A percentile compares a stretch with the other conserved stretches of the same genome.
Conservation (phyloP, 2,888 invertebrate species). For the Cremastobaeus sp. region DNA sequence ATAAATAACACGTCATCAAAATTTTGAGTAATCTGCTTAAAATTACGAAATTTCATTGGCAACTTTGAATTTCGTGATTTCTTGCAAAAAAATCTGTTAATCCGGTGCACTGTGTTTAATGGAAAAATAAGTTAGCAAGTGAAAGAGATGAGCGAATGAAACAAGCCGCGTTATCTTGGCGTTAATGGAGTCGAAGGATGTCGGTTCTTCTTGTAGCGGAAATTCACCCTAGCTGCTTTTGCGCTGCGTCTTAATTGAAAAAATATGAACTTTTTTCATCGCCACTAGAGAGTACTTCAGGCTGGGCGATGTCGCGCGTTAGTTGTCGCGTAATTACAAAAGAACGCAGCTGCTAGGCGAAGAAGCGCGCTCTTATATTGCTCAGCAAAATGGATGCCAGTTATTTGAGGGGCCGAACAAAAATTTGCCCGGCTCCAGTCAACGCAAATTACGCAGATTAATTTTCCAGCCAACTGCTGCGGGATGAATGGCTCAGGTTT, state of each 20-base stretch:
- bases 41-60: too few species aligned
- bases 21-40: too few species aligned
- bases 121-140: constrained; percentile 50
- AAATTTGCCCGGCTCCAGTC: constrained; percentile 44
- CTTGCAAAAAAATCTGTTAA: constrained; percentile 46
- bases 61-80: constrained; percentile 18
- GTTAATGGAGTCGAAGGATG: constrained; percentile 73
- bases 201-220: constrained; percentile 59
- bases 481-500: constrained; percentile 2
- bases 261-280: constrained; percentile 76
- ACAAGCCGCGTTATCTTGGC: constrained; percentile 60
- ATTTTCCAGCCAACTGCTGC: constrained; percentile 22
- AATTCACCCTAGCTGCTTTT: constrained; percentile 66
- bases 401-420: constrained; percentile 50
- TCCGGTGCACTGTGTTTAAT: constrained; percentile 43
- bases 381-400: constrained; percentile 58
- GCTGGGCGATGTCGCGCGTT: constrained; percentile 61
- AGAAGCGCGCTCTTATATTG: constrained; percentile 58
- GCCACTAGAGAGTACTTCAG: constrained; percentile 72
- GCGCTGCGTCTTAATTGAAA: constrained; percentile 75
- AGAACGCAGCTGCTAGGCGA: constrained; percentile 62
- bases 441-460: constrained; percentile 45
- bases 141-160: constrained; percentile 35
- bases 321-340: constrained; percentile 65
- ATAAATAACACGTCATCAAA: too few species aligned